A percentile compares a stretch with the other conserved stretches of the same genome.
These are phyloP conservation scores for Leucophenga montana DNA, from an alignment of 2,888 invertebrate species.

Conservation along the genomic window DNA sequence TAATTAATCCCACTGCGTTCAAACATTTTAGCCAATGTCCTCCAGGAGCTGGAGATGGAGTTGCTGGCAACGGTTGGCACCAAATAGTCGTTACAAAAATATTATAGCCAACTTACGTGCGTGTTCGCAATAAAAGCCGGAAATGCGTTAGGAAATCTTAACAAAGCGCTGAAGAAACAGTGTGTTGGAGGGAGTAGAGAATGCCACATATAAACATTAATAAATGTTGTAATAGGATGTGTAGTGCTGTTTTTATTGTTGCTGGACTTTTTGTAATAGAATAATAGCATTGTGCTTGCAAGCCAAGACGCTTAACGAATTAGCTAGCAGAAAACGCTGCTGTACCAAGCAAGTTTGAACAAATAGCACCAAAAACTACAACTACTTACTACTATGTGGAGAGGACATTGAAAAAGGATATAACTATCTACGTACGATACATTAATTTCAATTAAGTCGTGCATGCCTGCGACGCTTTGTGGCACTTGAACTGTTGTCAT, in stretches of 20 bases:
- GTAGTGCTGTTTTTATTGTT: no score
- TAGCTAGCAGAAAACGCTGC: constrained; percentile 6
- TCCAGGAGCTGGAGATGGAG: background rate
- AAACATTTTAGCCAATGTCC: background rate
- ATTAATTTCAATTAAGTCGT: constrained; percentile 66
- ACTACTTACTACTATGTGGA: background rate
- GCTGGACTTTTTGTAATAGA: background rate
- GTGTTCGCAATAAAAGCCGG: constrained; percentile 42
- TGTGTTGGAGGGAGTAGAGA: background rate
- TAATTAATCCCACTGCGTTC: constrained; percentile 22
- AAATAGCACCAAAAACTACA: constrained; percentile 28
- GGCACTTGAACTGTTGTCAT: constrained; percentile 28
- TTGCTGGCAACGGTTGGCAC: background rate
- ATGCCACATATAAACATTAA: background rate
- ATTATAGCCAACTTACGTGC: constrained; percentile 45
- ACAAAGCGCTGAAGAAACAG: constrained; percentile 1
- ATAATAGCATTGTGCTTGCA: constrained; percentile 11
- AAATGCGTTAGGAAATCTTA: constrained; percentile 17
- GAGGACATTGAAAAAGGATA: constrained; percentile 57
- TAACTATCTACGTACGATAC: constrained; percentile 28
- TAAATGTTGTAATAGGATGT: background rate
- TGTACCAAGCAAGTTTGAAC: constrained; percentile 7
- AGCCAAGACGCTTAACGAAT: constrained; percentile 10
- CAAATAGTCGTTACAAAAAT: constrained; percentile 25
- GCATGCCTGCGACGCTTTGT: constrained; percentile 45